A percentile compares a stretch with the other conserved stretches of the same genome.
Conservation (phyloP, 2,888 invertebrate species). For the Melipona bicolor region DNA sequence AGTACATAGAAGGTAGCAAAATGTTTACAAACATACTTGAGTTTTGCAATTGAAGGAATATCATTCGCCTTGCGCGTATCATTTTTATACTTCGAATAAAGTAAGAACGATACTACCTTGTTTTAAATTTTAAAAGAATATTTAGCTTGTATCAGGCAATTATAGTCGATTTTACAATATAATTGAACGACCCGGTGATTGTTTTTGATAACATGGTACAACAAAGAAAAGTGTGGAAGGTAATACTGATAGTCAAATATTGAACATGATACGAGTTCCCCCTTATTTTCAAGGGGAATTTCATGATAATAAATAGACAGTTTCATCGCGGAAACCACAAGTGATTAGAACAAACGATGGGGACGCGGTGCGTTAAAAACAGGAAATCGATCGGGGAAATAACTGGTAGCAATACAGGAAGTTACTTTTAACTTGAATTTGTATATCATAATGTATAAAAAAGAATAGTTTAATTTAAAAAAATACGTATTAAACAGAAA, state of each 20-base stretch:
- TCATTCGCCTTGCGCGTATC: no score
- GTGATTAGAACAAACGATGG: constrained; percentile 37
- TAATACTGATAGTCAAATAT: background rate
- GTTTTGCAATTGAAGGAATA: background rate
- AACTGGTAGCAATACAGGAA: background rate
- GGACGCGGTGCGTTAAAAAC: constrained; percentile 28
- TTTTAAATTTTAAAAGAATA: background rate
- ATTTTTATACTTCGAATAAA: background rate
- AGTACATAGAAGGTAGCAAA: background rate
- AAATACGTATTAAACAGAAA: background rate
- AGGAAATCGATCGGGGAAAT: constrained; percentile 33
- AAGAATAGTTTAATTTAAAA: background rate
- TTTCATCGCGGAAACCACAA: constrained; percentile 48
- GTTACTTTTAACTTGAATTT: background rate
- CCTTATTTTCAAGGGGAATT: constrained; percentile 9
- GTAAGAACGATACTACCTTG: background rate
- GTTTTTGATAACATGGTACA: constrained; percentile 1
- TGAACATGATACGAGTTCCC: constrained; percentile 3
- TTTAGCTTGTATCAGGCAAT: constrained; percentile 35
- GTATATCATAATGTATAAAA: background rate
- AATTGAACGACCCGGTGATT: constrained; percentile 29
- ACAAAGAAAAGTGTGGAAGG: constrained; percentile 6
- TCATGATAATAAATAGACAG: constrained; percentile 31
- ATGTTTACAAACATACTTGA: constrained; percentile 21
- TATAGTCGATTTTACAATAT: constrained; percentile 12